These are phyloP conservation scores for Oligia fasciuncula DNA, from an alignment of 2,888 invertebrate genomes.

Conservation along the genomic window DNA sequence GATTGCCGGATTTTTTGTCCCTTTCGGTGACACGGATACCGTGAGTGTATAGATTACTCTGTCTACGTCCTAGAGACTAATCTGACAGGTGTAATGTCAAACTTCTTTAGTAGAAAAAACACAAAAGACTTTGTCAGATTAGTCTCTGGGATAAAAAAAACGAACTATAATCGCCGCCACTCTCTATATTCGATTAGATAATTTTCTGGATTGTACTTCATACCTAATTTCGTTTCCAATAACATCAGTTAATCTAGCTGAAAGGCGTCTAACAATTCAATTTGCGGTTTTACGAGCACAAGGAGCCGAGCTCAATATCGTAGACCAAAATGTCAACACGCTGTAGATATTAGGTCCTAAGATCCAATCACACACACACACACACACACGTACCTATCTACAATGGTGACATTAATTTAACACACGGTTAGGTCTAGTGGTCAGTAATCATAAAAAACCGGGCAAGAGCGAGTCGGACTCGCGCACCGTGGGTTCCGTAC, in stretches of 20 bases:
- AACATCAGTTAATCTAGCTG: constrained; percentile 14
- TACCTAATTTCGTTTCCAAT: not conserved
- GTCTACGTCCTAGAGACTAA: too few relatives aligned
- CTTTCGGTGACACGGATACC: too few relatives aligned
- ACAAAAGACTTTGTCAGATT: too few relatives aligned
- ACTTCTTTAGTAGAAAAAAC: too few relatives aligned
- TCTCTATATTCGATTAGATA: too few relatives aligned
- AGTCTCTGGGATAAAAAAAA: too few relatives aligned
- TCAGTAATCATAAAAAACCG: not conserved
- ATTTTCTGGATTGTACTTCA: not conserved
- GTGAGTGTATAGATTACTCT: too few relatives aligned
- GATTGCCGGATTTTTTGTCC: too few relatives aligned
- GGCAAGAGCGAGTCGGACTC: too few relatives aligned
- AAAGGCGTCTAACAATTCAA: constrained; percentile 33
- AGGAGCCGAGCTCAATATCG: not conserved
- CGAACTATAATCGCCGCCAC: not conserved
- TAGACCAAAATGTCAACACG: constrained; percentile 42
- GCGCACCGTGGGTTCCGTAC: too few relatives aligned
- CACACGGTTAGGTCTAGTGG: not conserved
- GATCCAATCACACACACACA: constrained; percentile 22
- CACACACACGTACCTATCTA: not conserved
- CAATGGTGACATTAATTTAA: not conserved
- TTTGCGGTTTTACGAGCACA: constrained; percentile 41
- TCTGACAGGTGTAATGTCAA: too few relatives aligned
- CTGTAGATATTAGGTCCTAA: constrained; percentile 29